Base-by-base conservation (phyloP, 2,888 invertebrate species). In the Invenusta paracnida region DNA sequence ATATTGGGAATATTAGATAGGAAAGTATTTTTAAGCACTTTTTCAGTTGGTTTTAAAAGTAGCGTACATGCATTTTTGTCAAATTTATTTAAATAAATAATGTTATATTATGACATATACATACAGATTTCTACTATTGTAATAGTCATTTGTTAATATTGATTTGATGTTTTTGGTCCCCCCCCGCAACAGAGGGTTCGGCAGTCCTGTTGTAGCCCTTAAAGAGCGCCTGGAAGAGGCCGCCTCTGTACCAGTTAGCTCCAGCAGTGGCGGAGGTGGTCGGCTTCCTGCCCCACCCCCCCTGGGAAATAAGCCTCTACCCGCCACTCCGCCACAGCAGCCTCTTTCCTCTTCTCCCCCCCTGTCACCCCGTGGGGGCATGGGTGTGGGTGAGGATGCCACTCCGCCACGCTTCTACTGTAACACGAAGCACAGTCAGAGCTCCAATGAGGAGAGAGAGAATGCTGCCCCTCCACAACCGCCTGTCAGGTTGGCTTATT, bases 381-480 rank as follows among this genome's bases (percentile, higher is more conserved):
- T 5, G 73, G 73, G 5, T 5, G 73, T 23, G 73, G 73, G 5
- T 2, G 73, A 73, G 27, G 73, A 73, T 23, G 73, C 73, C 2
- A 73, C 73, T 2, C 73, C 73, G 27, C 73, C 73, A 5, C 73
- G 73, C 73, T 73, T 73, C 73, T 73, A 73, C 73, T 73, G 73
- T 23, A 73, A 73, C 25, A 73, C 73, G 11, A 73, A 73, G 73
- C 17, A 23, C 73, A n/a, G 17, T 23, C 25, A 5, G 11, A 73
- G 73, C 23, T 5, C 11, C 2, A 23, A 73, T 23, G 17, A 23
- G 23, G 73, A 73, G 23, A 13, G 73, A 23, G 73, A 73, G 11
- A 23, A 25, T 73, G 17, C 27, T n/a, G 17, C 5, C 17, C 23
- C 73, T 25, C 73, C 73, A 5, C 73, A 5, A 13, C 73, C 17